Evolutionary conservation across 2,888 invertebrate genomes (phyloP).

Genomic region (Fissipunctia ypsillon): DNA sequence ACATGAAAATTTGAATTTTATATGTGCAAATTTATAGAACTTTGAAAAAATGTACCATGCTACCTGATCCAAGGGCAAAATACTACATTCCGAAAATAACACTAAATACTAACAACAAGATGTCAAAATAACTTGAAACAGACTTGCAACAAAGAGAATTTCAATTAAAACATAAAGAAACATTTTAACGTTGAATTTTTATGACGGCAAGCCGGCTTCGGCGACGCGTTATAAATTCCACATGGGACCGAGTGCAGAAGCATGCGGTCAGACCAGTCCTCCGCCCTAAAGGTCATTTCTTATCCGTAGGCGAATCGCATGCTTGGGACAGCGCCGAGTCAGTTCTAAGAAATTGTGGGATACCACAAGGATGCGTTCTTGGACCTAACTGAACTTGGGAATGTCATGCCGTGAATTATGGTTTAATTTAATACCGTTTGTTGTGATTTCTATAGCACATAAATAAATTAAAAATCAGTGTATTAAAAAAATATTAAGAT

Average conservation of each 20-base stretch:
- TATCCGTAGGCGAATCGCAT: constrained; percentile 84
- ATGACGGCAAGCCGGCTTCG: constrained; percentile 71
- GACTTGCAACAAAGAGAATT: constrained; percentile 48
- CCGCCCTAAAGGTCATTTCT: constrained; percentile 86
- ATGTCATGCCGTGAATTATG: constrained; percentile 36
- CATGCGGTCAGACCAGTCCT: constrained; percentile 86
- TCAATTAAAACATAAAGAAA: constrained; percentile 65
- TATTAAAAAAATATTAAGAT: neutral
- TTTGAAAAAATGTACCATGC: neutral
- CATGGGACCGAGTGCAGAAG: constrained; percentile 74
- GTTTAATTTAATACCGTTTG: constrained; percentile 19
- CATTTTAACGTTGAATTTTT: constrained; percentile 72
- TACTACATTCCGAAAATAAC: neutral
- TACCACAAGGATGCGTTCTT: constrained; percentile 61
- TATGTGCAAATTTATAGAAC: neutral
- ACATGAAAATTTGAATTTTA: neutral
- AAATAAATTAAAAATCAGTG: neutral
- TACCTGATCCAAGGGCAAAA: neutral
- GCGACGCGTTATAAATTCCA: constrained; percentile 79
- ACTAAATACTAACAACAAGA: constrained; percentile 19
- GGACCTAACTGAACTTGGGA: constrained; percentile 55
- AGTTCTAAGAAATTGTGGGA: constrained; percentile 54
- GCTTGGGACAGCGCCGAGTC: constrained; percentile 69
- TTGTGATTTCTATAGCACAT: neutral
- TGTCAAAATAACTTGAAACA: constrained; percentile 24